Base-by-base conservation (phyloP, 2,113 vertebrate genomes). In the Misgurnus anguillicaudatus region DNA sequence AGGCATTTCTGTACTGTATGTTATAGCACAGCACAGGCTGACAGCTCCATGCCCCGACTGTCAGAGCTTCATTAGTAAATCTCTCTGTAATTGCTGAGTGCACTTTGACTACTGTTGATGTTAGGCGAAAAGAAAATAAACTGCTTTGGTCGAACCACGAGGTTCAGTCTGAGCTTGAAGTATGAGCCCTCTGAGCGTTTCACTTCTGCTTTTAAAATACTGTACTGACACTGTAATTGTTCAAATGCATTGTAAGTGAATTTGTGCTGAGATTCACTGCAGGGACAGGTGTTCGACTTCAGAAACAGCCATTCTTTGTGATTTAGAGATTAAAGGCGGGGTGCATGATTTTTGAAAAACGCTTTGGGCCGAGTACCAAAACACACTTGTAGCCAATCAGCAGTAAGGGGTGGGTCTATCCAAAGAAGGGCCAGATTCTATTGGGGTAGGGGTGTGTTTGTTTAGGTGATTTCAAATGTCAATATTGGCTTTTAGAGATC, bases 141-240 rank as follows among this genome's bases (percentile, higher is more conserved):
- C 45, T 48, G 57, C 24, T 41, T 74, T 53, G 21, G 72, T 68
- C 73, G 82, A 68, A 69, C 41, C 5, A 48, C 57, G 19, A 19
- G 71, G 57, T 31, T 58, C 31, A 9, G 38, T 51, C 10, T 51
- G 47, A 51, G 47, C 13, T 51, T 51, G 10, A 51, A 11, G 13
- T 11, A 31, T 45, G 11, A 47, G 41, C 67, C 41, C 47, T 67
- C 48, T 16, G 17, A 72, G 60, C 65, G 41, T 62, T 77, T 76
- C 19, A 73, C 75, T 73, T 62, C 14, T 51, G 64, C 55, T 38
- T 75, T 78, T 71, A 75, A 66, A 75, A 64, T 38, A 38, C 51
- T n/a, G 42, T n/a, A n/a, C 53, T 76, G 61, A 73, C 42, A 63
- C 21, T 36, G 10, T 81, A 83, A 83, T 83, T 73, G 80, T 61